A percentile compares a stretch with the other conserved stretches of the same genome.
These are phyloP conservation scores for Macrosoma leucophasiata DNA, from an alignment of 2,888 invertebrate species.

Conservation along the genomic window DNA sequence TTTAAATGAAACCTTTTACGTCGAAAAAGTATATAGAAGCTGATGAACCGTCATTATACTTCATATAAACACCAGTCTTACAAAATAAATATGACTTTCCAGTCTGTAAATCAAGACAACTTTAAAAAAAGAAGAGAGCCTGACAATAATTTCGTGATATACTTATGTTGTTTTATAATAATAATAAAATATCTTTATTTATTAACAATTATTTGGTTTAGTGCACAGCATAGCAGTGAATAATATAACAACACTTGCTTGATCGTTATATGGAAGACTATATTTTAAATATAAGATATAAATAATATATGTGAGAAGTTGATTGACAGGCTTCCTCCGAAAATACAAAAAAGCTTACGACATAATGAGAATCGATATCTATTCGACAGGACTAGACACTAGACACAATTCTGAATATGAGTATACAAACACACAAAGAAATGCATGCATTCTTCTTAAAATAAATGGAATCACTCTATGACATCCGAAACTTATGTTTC, in stretches of 20 bases:
- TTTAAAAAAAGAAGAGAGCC: constrained; percentile 47
- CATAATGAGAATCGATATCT: constrained; percentile 65
- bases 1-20: no score
- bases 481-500: constrained; percentile 50
- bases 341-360: constrained; percentile 54
- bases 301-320: constrained; percentile 22
- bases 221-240: constrained; percentile 58
- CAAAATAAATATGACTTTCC: no score
- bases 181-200: constrained; percentile 23
- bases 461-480: constrained; percentile 73
- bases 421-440: constrained; percentile 71
- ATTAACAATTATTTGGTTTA: constrained; percentile 65
- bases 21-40: no score
- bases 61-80: no score
- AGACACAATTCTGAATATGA: constrained; percentile 63
- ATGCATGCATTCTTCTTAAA: constrained; percentile 73
- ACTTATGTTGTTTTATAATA: no score
- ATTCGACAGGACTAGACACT: constrained; percentile 70
- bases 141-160: constrained; percentile 35
- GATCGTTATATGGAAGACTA: constrained; percentile 24
- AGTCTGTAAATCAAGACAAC: no score
- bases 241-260: constrained; percentile 29
- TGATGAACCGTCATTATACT: no score
- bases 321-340: constrained; percentile 56
- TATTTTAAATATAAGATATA: constrained; percentile 24